Evolutionary conservation across 1,140 invertebrate genomes (phyloP).

Genomic region (Trypoxylus dichotomus): DNA sequence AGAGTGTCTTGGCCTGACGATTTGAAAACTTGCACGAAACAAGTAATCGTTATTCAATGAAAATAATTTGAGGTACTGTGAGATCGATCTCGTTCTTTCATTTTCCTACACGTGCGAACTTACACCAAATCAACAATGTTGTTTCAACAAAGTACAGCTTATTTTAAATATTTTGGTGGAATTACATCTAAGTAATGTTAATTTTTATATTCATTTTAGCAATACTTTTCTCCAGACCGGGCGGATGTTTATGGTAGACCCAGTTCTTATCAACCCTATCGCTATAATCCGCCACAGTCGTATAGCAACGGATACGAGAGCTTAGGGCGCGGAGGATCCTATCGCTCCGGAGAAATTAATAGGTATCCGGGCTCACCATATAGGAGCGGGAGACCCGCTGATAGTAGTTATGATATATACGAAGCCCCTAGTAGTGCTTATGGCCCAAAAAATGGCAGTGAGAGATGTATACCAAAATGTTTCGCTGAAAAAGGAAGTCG

Average conservation of each 20-base stretch:
- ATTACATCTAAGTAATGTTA: background rate
- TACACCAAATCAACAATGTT: background rate
- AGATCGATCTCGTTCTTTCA: too few species aligned
- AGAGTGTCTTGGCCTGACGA: too few species aligned
- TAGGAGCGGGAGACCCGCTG: constrained; percentile 41
- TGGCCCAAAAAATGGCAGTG: constrained; percentile 63
- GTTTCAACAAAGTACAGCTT: background rate
- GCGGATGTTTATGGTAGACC: constrained; percentile 4
- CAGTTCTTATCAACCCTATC: background rate
- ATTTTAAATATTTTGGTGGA: background rate
- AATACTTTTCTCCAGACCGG: constrained; percentile 15
- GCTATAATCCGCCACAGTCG: background rate
- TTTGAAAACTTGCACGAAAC: too few species aligned
- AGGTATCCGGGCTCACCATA: constrained; percentile 40
- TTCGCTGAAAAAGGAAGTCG: constrained; percentile 90
- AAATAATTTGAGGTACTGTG: too few species aligned
- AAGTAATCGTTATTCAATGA: too few species aligned
- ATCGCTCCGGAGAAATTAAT: background rate
- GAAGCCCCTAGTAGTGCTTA: constrained; percentile 60
- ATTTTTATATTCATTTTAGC: background rate
- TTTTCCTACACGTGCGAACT: too few species aligned
- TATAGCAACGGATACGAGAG: constrained; percentile 23
- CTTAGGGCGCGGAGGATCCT: background rate
- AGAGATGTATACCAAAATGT: constrained; percentile 81
- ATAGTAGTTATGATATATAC: constrained; percentile 58